These are phyloP conservation scores for Setophaga petechia DNA, from an alignment of 2,113 vertebrate genomes.

Conservation along the genomic window DNA sequence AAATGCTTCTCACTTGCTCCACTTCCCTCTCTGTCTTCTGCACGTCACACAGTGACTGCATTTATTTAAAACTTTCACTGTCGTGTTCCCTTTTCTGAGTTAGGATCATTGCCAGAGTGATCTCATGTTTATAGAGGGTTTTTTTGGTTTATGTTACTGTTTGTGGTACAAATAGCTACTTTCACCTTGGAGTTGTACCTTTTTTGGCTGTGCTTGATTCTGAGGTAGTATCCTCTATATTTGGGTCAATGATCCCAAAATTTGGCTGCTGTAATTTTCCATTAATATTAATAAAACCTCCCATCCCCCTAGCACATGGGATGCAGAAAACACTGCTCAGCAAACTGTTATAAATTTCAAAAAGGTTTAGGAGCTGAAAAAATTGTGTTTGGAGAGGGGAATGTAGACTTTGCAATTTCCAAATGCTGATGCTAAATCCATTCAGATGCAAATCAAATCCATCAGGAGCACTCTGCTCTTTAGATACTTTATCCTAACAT, in stretches of 20 bases:
- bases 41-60: background rate
- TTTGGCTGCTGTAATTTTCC: background rate
- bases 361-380: constrained; percentile 64
- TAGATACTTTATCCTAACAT: background rate
- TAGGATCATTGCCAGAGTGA: background rate
- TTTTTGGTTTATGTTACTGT: background rate
- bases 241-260: background rate
- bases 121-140: background rate
- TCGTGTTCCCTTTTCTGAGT: background rate
- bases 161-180: constrained; percentile 6
- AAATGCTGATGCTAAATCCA: constrained; percentile 38
- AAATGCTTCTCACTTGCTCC: background rate
- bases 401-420: constrained; percentile 3
- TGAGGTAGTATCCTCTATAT: background rate
- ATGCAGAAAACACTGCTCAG: constrained; percentile 57
- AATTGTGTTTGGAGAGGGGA: constrained; percentile 25
- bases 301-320: background rate
- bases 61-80: background rate
- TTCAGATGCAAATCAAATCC: constrained; percentile 38
- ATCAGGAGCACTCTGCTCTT: background rate
- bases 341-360: constrained; percentile 27
- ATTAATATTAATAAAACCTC: constrained; percentile 13
- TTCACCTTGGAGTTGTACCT: background rate
- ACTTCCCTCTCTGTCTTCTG: background rate
- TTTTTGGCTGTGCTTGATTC: constrained; percentile 4